Percentiles rank a stretch among this genome's conserved stretches.
phyloP scores from a whole-genome alignment of 2,113 vertebrate genomes.

The Zosterops pallidus region DNA sequence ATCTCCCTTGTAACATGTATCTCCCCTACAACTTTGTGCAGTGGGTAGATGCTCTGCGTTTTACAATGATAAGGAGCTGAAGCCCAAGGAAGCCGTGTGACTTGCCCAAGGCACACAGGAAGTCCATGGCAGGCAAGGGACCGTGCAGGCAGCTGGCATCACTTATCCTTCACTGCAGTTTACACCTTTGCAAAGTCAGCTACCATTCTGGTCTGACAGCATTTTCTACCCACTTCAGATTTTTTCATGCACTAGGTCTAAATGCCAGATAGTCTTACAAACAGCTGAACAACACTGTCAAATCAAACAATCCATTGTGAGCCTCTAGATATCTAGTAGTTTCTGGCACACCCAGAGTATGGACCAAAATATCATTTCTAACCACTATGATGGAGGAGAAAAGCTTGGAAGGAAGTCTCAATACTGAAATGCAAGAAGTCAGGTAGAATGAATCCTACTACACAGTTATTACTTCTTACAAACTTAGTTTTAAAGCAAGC shows the following conservation, averaged over 20 bases:
- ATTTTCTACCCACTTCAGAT: background rate
- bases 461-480: background rate
- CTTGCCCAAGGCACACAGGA: background rate
- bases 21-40: background rate
- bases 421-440: background rate
- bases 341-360: background rate
- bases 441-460: background rate
- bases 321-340: background rate
- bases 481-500: background rate
- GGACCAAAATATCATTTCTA: background rate
- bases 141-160: background rate
- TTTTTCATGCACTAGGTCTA: background rate
- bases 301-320: background rate
- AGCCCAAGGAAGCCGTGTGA: background rate
- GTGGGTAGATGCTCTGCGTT: background rate
- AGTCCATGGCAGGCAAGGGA: background rate
- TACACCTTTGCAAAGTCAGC: background rate
- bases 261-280: slow-evolving; percentile 1
- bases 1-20: background rate
- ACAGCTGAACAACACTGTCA: background rate
- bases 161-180: background rate
- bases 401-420: background rate
- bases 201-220: background rate
- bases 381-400: background rate
- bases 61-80: background rate